A percentile compares a stretch with the other conserved stretches of the same genome.
These are phyloP conservation scores for Hestina assimilis DNA, from an alignment of 1,140 invertebrate species.

Conservation along the genomic window DNA sequence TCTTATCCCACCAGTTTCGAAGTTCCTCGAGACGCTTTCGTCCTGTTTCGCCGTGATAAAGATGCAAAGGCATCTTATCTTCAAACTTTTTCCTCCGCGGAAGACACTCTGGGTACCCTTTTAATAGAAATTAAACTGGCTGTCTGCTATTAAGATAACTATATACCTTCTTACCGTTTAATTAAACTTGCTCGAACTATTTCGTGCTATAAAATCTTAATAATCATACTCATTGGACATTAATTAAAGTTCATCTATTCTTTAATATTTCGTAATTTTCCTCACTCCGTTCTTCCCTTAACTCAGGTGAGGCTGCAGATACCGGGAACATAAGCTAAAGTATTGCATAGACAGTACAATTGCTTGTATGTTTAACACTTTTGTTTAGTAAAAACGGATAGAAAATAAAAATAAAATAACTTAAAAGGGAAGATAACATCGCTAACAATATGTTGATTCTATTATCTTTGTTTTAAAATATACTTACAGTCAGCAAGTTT, in stretches of 20 bases:
- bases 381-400: not conserved
- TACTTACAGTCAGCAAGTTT: slow-evolving; percentile 70
- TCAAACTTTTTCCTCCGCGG: slow-evolving; percentile 68
- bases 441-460: no score
- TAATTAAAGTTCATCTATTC: no score
- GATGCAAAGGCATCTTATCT: slow-evolving; percentile 68
- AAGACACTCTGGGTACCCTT: slow-evolving; percentile 51
- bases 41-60: slow-evolving; percentile 49
- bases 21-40: slow-evolving; percentile 33
- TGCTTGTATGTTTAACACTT: no score
- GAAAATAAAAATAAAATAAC: not conserved
- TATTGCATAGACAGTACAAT: no score
- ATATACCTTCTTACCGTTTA: slow-evolving; percentile 46
- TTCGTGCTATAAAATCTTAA: slow-evolving; percentile 12
- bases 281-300: no score
- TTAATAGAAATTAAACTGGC: slow-evolving; percentile 69
- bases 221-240: no score
- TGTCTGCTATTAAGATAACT: slow-evolving; percentile 62
- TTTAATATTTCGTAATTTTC: no score
- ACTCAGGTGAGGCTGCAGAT: no score
- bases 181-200: slow-evolving; percentile 41
- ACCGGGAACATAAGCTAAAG: no score
- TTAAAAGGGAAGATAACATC: no score
- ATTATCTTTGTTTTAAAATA: slow-evolving; percentile 37
- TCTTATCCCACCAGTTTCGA: slow-evolving; percentile 38